Conservation (phyloP, 2,888 invertebrate genomes). For the Nemotelus pantherinus region DNA sequence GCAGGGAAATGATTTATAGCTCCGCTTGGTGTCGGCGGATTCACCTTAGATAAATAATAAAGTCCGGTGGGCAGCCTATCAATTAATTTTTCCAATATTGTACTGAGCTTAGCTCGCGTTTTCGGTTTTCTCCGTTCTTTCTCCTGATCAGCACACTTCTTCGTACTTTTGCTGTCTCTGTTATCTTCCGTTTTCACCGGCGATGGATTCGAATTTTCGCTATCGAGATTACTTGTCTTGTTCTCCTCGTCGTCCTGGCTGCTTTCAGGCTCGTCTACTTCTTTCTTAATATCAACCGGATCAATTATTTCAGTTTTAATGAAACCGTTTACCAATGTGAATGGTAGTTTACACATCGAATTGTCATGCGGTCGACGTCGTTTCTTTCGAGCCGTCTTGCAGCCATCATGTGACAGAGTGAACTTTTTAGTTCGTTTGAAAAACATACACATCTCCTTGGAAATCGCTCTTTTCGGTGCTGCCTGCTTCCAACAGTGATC, state of each 20-base stretch:
- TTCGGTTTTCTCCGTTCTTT: slow-evolving; percentile 51
- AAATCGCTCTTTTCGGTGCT: slow-evolving; percentile 77
- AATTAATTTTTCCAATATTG: slow-evolving; percentile 63
- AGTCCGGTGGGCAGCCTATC: slow-evolving; percentile 60
- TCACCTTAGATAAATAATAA: slow-evolving; percentile 57
- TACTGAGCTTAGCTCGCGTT: slow-evolving; percentile 61
- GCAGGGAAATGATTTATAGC: slow-evolving; percentile 57
- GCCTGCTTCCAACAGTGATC: slow-evolving; percentile 91
- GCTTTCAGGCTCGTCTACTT: slow-evolving; percentile 40
- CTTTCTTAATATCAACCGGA: slow-evolving; percentile 47
- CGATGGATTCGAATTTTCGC: not conserved
- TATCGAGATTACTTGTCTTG: slow-evolving; percentile 45
- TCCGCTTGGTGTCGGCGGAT: slow-evolving; percentile 50
- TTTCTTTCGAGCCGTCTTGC: slow-evolving; percentile 64
- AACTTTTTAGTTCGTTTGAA: slow-evolving; percentile 59
- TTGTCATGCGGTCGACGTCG: slow-evolving; percentile 75
- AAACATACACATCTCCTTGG: slow-evolving; percentile 77
- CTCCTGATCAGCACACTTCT: slow-evolving; percentile 42
- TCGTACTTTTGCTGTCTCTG: slow-evolving; percentile 48
- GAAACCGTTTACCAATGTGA: slow-evolving; percentile 50
- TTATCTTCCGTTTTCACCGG: not conserved
- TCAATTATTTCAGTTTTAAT: slow-evolving; percentile 39
- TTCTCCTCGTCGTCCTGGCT: slow-evolving; percentile 40
- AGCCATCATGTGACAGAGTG: slow-evolving; percentile 59
- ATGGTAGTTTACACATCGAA: slow-evolving; percentile 55